Evolutionary conservation across 2,888 invertebrate genomes (phyloP).

Genomic region (Odontocerum albicorne): DNA sequence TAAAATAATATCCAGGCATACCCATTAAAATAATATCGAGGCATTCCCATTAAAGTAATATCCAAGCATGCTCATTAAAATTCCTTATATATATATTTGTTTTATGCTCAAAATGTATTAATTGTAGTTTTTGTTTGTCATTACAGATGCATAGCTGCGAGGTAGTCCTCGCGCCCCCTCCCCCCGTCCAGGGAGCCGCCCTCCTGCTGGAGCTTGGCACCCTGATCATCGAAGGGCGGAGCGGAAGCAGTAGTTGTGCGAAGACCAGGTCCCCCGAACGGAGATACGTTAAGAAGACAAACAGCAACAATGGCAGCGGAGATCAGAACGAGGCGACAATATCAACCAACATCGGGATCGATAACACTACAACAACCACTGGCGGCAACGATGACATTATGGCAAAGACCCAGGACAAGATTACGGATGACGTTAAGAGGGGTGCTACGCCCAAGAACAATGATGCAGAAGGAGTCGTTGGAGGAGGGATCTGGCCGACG

Average conservation of each 20-base stretch:
- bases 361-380: neutral
- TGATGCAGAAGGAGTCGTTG: neutral
- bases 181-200: constrained; percentile 49
- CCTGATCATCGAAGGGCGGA: constrained; percentile 63
- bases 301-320: constrained; percentile 3
- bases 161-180: constrained; percentile 44
- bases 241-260: constrained; percentile 41
- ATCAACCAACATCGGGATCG: neutral
- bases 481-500: neutral
- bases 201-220: constrained; percentile 63
- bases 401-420: neutral
- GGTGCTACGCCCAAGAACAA: neutral
- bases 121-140: neutral
- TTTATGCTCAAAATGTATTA: neutral
- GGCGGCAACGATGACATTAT: no score
- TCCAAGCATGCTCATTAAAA: no score
- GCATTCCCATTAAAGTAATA: no score
- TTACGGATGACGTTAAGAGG: neutral
- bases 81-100: neutral
- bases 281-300: constrained; percentile 2
- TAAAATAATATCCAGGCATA: no score
- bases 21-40: no score
- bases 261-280: no score
- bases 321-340: neutral
- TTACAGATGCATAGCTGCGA: constrained; percentile 57